Conservation (phyloP, 1,140 invertebrate species). For the Eubasilissa regina region DNA sequence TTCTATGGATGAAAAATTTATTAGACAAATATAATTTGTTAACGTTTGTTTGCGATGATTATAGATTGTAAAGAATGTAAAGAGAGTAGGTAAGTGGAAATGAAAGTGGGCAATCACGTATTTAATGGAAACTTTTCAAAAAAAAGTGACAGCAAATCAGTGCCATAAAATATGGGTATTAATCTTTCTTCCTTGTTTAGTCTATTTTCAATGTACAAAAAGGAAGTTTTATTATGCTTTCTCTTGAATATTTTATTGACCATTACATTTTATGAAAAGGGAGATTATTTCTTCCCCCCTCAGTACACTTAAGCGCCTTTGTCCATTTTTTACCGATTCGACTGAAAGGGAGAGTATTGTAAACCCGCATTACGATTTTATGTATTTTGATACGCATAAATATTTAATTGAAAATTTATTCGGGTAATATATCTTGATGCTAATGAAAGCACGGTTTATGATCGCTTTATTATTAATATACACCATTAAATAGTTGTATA, state of each 20-base stretch:
- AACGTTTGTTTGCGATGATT: too few species aligned
- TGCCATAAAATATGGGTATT: neutral
- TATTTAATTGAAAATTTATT: too few species aligned
- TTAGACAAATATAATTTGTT: too few species aligned
- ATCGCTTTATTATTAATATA: too few species aligned
- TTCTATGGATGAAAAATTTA: too few species aligned
- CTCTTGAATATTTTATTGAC: slow-evolving; percentile 27
- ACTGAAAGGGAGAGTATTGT: slow-evolving; percentile 20
- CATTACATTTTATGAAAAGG: slow-evolving; percentile 22
- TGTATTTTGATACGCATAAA: slow-evolving; percentile 8
- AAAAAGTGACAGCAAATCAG: slow-evolving; percentile 6
- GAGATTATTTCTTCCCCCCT: slow-evolving; percentile 4
- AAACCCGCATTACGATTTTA: neutral
- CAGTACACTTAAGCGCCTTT: slow-evolving; percentile 11
- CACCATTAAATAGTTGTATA: too few species aligned
- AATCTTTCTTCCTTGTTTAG: neutral
- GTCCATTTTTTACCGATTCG: slow-evolving; percentile 5
- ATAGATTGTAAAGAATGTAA: too few species aligned
- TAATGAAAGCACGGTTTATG: too few species aligned
- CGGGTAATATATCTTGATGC: too few species aligned
- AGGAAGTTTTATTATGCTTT: slow-evolving; percentile 4
- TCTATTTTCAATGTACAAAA: slow-evolving; percentile 10
- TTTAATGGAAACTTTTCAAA: neutral
- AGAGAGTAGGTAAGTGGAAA: neutral
- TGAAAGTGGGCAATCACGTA: neutral